phyloP scores from a whole-genome alignment of 2,888 invertebrate genomes.

The Steromphala cineraria region DNA sequence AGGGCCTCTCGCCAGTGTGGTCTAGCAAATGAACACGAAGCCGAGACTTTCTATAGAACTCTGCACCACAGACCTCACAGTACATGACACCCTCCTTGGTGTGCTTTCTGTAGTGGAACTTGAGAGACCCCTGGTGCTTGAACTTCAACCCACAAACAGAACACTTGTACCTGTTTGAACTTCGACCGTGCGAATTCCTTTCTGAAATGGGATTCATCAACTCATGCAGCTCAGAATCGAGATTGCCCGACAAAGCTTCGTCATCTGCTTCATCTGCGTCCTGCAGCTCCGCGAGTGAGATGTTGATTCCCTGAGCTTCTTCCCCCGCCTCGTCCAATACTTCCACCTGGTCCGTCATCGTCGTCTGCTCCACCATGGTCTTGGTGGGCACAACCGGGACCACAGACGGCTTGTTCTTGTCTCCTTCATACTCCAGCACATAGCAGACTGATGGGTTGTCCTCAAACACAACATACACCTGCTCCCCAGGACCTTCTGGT shows the following conservation, averaged over 20 bases:
- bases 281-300: background rate
- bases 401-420: background rate
- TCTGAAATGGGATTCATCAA: background rate
- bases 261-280: background rate
- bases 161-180: background rate
- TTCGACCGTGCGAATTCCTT: background rate
- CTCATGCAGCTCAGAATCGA: background rate
- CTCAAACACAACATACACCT: constrained; percentile 13
- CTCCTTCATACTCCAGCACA: constrained; percentile 5
- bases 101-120: background rate
- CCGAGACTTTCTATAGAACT: background rate
- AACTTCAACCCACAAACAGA: background rate
- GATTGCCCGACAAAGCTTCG: background rate
- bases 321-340: background rate
- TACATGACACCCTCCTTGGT: background rate
- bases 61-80: background rate
- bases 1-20: background rate
- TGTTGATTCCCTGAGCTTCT: background rate
- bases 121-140: background rate
- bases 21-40: background rate
- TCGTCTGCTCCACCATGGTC: background rate
- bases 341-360: background rate
- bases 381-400: background rate
- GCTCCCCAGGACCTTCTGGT: background rate
- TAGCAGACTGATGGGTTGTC: constrained; percentile 11